A percentile compares a stretch with the other conserved stretches of the same genome.
Conservation (phyloP, 2,797 vertebrate species). For the Clarias pachynema region DNA sequence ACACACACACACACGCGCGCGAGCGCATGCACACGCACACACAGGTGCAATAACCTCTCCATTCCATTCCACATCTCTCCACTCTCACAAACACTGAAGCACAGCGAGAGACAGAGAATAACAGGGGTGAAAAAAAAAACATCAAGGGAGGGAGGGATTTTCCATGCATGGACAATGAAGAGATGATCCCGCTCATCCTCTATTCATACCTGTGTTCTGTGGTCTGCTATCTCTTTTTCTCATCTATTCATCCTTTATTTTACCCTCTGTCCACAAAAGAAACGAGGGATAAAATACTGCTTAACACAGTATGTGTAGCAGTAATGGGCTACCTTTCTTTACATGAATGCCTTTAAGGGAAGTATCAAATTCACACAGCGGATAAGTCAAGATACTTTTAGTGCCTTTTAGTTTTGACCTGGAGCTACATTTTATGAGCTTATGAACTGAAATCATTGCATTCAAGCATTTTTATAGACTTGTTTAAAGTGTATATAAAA, state of each 20-base stretch:
- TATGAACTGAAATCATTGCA: background rate
- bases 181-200: constrained; percentile 79
- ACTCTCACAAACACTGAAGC: constrained; percentile 57
- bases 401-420: background rate
- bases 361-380: background rate
- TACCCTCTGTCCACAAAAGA: constrained; percentile 23
- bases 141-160: constrained; percentile 51
- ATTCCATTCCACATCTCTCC: constrained; percentile 54
- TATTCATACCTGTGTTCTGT: constrained; percentile 68
- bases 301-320: constrained; percentile 22
- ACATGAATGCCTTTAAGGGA: background rate
- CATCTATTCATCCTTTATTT: constrained; percentile 51
- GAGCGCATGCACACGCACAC: constrained; percentile 42
- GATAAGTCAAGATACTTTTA: background rate
- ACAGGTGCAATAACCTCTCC: constrained; percentile 71
- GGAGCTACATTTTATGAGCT: background rate
- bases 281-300: constrained; percentile 24
- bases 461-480: background rate
- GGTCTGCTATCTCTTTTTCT: constrained; percentile 53
- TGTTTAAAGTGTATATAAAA: background rate
- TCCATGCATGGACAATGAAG: constrained; percentile 69
- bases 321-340: constrained; percentile 32
- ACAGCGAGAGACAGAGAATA: constrained; percentile 62
- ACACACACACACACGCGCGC: constrained; percentile 29
- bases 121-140: constrained; percentile 37